phyloP scores from a whole-genome alignment of 2,888 invertebrate species.

The Copidosoma aretas region DNA sequence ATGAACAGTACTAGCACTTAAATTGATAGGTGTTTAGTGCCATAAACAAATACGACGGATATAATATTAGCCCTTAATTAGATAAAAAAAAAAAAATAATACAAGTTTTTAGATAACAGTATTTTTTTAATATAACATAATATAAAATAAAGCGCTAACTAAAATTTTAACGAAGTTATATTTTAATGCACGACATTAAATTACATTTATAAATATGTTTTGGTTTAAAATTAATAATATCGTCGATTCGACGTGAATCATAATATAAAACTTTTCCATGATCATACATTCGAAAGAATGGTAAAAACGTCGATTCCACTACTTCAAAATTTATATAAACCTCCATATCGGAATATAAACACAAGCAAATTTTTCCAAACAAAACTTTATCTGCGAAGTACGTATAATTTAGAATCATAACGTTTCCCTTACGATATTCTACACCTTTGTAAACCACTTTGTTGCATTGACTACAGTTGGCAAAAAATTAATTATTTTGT shows the following conservation, averaged over 20 bases:
- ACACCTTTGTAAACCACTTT: slow-evolving; percentile 6
- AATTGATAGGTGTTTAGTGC: too few species aligned
- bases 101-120: too few species aligned
- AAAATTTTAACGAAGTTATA: too few species aligned
- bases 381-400: neutral
- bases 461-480: too few species aligned
- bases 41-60: too few species aligned
- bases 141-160: too few species aligned
- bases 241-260: neutral
- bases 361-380: slow-evolving; percentile 1
- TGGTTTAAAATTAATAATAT: neutral
- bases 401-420: neutral
- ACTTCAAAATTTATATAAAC: slow-evolving; percentile 4
- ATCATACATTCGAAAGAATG: slow-evolving; percentile 1
- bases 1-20: too few species aligned
- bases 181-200: too few species aligned
- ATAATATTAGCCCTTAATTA: too few species aligned
- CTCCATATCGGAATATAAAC: neutral
- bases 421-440: neutral
- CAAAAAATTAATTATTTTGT: neutral
- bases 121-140: too few species aligned
- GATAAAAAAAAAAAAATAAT: too few species aligned
- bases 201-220: neutral
- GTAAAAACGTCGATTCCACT: neutral
- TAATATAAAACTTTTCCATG: neutral